These are phyloP conservation scores for Erythrocercus mccallii DNA, from an alignment of 2,113 vertebrate genomes.

Conservation along the genomic window DNA sequence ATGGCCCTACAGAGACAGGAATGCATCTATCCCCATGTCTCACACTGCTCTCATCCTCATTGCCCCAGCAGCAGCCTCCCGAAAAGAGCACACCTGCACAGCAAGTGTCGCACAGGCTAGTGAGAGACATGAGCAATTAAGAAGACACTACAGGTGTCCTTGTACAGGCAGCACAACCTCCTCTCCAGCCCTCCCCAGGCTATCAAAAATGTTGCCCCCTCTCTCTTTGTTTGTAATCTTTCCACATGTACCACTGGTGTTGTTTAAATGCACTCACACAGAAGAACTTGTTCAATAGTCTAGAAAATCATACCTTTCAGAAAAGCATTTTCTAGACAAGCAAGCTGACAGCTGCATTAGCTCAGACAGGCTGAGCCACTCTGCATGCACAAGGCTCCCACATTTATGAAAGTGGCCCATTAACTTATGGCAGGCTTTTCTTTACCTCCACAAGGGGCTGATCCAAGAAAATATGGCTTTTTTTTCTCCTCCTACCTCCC, in stretches of 20 bases:
- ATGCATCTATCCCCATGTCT: fast-evolving
- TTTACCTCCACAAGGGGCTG: not conserved
- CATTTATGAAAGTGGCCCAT: constrained; percentile 5
- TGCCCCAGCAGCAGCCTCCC: not conserved
- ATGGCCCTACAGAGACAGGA: not conserved
- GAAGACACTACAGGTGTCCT: not conserved
- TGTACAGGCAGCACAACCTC: not conserved
- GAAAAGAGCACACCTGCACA: not conserved
- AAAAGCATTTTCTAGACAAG: constrained; percentile 41
- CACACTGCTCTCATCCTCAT: not conserved
- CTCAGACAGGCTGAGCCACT: not conserved
- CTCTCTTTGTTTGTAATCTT: not conserved
- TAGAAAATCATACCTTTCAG: constrained; percentile 61
- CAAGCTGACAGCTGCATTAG: constrained; percentile 16
- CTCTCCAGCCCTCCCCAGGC: not conserved
- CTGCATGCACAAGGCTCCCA: not conserved
- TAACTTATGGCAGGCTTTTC: not conserved
- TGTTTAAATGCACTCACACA: constrained; percentile 42
- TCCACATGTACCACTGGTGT: not conserved
- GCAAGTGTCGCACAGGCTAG: fast-evolving
- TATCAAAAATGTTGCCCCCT: fast-evolving
- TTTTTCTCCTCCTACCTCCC: not conserved
- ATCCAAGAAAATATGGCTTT: not conserved
- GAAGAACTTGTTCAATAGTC: constrained; percentile 47
- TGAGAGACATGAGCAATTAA: not conserved